Evolutionary conservation across 2,888 invertebrate species (phyloP).

Genomic region (Aphodius granarius): DNA sequence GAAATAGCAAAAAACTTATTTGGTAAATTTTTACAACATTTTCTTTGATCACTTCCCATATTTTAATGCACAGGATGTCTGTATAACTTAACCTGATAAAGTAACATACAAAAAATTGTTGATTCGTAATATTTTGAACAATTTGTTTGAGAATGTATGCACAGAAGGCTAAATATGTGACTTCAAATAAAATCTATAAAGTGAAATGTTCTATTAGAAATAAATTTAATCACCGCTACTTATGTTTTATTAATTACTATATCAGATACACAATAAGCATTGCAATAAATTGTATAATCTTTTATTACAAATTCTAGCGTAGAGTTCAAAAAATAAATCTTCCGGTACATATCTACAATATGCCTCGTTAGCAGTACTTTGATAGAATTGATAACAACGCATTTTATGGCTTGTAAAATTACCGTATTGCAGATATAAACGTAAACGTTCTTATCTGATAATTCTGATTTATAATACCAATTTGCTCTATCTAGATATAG

Average conservation of each 20-base stretch:
- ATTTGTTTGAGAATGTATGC: too few species aligned
- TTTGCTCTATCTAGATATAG: background rate
- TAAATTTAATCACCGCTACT: background rate
- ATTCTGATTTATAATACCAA: background rate
- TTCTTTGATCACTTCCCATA: too few species aligned
- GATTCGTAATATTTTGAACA: too few species aligned
- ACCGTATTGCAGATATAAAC: background rate
- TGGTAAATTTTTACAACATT: too few species aligned
- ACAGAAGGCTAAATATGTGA: too few species aligned
- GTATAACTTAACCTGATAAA: too few species aligned
- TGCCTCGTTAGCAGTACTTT: background rate
- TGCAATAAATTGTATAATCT: background rate
- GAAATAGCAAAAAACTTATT: too few species aligned
- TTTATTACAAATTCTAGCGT: background rate
- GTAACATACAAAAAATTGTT: too few species aligned
- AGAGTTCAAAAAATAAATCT: too few species aligned
- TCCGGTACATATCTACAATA: background rate
- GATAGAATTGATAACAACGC: background rate
- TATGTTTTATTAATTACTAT: background rate
- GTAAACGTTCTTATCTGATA: background rate
- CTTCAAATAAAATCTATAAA: too few species aligned
- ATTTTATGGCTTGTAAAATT: background rate
- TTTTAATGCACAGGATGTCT: too few species aligned
- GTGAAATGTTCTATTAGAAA: background rate
- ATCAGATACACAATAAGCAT: background rate